A percentile compares a stretch with the other conserved stretches of the same genome.
Evolutionary conservation across 2,888 invertebrate genomes (phyloP).

Genomic region (Cabera pusaria): DNA sequence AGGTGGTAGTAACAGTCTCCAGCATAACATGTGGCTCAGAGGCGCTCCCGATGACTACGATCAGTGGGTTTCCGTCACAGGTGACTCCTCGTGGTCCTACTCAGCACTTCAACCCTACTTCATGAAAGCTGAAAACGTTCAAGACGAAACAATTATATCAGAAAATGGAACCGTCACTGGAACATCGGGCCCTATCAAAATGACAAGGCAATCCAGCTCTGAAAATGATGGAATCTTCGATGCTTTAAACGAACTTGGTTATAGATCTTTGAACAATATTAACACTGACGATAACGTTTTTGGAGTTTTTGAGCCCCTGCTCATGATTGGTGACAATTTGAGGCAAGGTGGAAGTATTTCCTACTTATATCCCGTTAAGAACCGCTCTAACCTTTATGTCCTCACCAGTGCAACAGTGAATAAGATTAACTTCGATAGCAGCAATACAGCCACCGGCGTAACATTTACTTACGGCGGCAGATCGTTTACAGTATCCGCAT

Average conservation of each 20-base stretch:
- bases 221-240: conserved; percentile 24
- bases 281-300: conserved; percentile 30
- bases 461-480: conserved; percentile 31
- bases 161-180: conserved; percentile 30
- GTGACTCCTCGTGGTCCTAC: conserved; percentile 41
- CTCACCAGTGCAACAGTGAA: conserved; percentile 36
- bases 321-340: conserved; percentile 23
- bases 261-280: conserved; percentile 26
- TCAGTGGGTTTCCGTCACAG: conserved; percentile 36
- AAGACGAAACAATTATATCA: conserved; percentile 30
- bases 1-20: conserved; percentile 47
- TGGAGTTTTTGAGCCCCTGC: conserved; percentile 32
- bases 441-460: conserved; percentile 54
- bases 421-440: conserved; percentile 40
- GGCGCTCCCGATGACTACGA: conserved; percentile 40
- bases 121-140: conserved; percentile 41
- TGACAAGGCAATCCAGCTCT: conserved; percentile 30
- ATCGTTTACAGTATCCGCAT: conserved; percentile 41
- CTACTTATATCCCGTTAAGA: conserved; percentile 31
- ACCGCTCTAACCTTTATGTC: conserved; percentile 38
- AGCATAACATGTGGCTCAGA: conserved; percentile 40
- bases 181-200: conserved; percentile 33
- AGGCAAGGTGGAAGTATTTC: conserved; percentile 36
- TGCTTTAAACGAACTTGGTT: conserved; percentile 35
- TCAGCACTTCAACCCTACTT: conserved; percentile 40